Evolutionary conservation across 2,113 vertebrate genomes (phyloP).

Genomic region (Lophotis ruficrista): DNA sequence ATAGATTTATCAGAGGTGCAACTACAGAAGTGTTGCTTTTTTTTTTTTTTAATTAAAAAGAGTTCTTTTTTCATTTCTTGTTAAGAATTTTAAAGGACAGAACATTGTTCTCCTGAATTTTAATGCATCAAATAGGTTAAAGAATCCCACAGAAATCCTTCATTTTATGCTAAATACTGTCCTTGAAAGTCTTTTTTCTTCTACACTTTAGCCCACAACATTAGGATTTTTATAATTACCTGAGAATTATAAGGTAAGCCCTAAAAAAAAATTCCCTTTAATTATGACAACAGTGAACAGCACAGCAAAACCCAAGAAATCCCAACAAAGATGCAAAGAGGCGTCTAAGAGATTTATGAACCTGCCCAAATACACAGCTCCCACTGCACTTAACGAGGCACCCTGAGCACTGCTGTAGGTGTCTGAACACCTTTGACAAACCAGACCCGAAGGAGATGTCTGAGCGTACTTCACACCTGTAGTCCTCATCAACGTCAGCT

Average conservation of each 20-base stretch:
- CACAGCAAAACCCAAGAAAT: background rate
- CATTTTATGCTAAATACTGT: background rate
- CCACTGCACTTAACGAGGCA: background rate
- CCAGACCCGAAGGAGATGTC: background rate
- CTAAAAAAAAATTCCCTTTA: background rate
- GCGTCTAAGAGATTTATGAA: background rate
- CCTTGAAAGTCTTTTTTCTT: background rate
- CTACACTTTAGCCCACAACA: background rate
- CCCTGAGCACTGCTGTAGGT: background rate
- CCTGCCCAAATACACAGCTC: background rate
- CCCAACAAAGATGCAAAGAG: background rate
- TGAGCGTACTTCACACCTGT: slow-evolving; percentile 5
- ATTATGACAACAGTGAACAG: slow-evolving; percentile 12
- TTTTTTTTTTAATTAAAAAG: background rate
- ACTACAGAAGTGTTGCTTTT: background rate
- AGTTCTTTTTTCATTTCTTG: background rate
- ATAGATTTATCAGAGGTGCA: background rate
- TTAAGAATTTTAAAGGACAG: background rate
- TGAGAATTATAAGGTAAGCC: background rate
- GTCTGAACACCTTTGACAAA: background rate
- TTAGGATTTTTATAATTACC: background rate
- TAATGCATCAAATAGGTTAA: background rate
- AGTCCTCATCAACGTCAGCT: background rate
- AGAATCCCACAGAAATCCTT: background rate
- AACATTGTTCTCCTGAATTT: background rate